phyloP scores from a whole-genome alignment of 2,888 invertebrate species.

The Drosophila nr. fundita region DNA sequence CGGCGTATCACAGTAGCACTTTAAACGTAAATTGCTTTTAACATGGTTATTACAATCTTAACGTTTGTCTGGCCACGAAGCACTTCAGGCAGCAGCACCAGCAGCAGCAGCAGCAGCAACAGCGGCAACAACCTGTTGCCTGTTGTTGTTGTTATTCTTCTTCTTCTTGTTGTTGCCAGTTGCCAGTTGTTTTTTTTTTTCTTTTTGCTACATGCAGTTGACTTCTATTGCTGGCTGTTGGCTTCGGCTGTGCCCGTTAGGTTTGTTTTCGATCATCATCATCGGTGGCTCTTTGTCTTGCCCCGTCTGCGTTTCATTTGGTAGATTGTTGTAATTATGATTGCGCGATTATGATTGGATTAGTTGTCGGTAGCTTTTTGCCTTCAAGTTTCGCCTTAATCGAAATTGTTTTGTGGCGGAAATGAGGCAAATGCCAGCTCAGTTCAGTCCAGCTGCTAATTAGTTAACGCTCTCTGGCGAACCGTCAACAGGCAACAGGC shows the following conservation, averaged over 20 bases:
- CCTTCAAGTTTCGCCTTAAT: constrained; percentile 58
- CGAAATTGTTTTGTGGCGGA: constrained; percentile 73
- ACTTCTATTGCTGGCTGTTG: constrained; percentile 30
- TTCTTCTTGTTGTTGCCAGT: constrained; percentile 9
- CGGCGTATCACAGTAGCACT: constrained; percentile 84
- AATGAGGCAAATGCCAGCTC: constrained; percentile 61
- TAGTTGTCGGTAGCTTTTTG: constrained; percentile 70
- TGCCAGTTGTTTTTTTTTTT: background rate
- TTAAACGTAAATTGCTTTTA: constrained; percentile 84
- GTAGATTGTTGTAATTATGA: constrained; percentile 77
- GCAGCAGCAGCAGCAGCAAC: constrained; percentile 19
- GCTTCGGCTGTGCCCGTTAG: constrained; percentile 52
- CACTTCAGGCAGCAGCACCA: constrained; percentile 67
- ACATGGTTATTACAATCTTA: constrained; percentile 82
- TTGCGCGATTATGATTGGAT: constrained; percentile 78
- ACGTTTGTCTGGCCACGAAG: constrained; percentile 78
- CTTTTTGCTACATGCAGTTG: constrained; percentile 25
- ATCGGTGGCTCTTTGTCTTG: constrained; percentile 26
- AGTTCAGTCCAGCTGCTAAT: constrained; percentile 63
- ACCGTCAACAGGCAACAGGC: constrained; percentile 2
- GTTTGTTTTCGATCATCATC: constrained; percentile 47
- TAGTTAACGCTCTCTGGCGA: constrained; percentile 59
- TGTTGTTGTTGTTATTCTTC: constrained; percentile 39
- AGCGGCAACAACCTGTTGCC: constrained; percentile 53
- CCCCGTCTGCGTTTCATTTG: constrained; percentile 55